Evolutionary conservation across 2,797 vertebrate genomes (phyloP).

Genomic region (Stomatorhinus walkeri): DNA sequence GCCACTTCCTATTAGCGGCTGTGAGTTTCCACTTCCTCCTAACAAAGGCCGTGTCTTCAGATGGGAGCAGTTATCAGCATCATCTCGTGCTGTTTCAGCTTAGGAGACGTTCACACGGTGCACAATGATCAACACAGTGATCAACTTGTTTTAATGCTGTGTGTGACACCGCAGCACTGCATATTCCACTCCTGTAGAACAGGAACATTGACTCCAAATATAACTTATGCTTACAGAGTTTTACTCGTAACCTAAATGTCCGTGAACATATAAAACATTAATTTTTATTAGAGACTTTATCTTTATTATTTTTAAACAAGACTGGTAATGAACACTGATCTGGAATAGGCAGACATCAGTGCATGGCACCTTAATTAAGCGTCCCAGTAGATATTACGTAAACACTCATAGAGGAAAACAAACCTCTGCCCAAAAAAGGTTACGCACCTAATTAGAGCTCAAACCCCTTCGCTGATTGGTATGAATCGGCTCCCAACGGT

Average conservation of each 20-base stretch:
- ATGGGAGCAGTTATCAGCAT: constrained; percentile 31
- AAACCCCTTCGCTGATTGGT: constrained; percentile 52
- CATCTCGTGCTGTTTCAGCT: constrained; percentile 26
- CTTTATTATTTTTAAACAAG: constrained; percentile 71
- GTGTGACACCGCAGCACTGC: neutral
- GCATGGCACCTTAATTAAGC: constrained; percentile 42
- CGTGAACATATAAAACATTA: neutral
- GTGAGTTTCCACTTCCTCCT: constrained; percentile 26
- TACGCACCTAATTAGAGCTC: constrained; percentile 60
- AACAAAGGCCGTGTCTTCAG: constrained; percentile 35
- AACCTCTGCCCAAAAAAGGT: constrained; percentile 61
- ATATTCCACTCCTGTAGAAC: neutral
- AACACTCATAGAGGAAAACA: constrained; percentile 63
- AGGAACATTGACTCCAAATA: neutral
- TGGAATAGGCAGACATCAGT: constrained; percentile 24
- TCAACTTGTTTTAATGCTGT: neutral
- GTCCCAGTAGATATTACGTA: constrained; percentile 71
- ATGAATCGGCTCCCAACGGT: constrained; percentile 60
- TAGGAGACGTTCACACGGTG: neutral
- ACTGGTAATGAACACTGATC: constrained; percentile 76
- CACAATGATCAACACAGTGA: neutral
- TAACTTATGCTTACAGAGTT: neutral
- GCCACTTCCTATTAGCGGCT: constrained; percentile 56
- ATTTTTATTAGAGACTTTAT: constrained; percentile 33
- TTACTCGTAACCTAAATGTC: neutral